Percentiles rank a stretch among this genome's conserved stretches.
These are phyloP conservation scores for Austrolebias charrua DNA, from an alignment of 2,797 vertebrate species.

Conservation along the genomic window DNA sequence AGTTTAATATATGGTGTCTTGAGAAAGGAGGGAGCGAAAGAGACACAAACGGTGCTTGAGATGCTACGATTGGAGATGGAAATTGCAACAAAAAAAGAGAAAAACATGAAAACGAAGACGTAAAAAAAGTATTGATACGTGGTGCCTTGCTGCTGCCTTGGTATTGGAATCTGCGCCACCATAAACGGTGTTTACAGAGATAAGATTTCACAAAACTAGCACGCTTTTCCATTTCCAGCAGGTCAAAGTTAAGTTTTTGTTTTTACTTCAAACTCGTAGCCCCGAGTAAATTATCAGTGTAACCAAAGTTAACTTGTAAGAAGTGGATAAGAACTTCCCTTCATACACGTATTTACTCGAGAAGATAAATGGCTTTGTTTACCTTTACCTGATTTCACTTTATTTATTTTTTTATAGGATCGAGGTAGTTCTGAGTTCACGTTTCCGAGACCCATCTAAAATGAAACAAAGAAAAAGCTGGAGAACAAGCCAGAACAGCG, in stretches of 20 bases:
- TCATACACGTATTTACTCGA: background rate
- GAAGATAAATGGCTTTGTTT: slow-evolving; percentile 24
- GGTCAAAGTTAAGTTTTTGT: background rate
- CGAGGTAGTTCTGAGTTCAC: slow-evolving; percentile 19
- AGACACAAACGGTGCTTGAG: no score
- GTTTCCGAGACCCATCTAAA: slow-evolving; percentile 7
- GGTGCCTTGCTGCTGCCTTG: background rate
- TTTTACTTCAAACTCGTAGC: background rate
- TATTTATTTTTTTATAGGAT: slow-evolving; percentile 28
- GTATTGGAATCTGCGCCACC: background rate
- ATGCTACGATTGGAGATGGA: no score
- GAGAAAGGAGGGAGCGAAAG: no score
- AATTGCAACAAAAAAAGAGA: no score
- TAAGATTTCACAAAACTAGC: background rate
- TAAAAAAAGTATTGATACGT: no score
- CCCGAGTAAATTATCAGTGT: background rate
- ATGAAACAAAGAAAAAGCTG: background rate
- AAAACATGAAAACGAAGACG: no score
- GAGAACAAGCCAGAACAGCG: slow-evolving; percentile 24
- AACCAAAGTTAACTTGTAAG: background rate
- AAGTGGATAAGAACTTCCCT: background rate
- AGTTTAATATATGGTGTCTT: no score
- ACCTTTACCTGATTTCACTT: slow-evolving; percentile 14
- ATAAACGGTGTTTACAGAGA: background rate
- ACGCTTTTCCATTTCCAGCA: background rate